Percentiles rank a stretch among this genome's conserved stretches.
Evolutionary conservation across 2,797 vertebrate genomes (phyloP).

Genomic region (Jordanella pulchra): DNA sequence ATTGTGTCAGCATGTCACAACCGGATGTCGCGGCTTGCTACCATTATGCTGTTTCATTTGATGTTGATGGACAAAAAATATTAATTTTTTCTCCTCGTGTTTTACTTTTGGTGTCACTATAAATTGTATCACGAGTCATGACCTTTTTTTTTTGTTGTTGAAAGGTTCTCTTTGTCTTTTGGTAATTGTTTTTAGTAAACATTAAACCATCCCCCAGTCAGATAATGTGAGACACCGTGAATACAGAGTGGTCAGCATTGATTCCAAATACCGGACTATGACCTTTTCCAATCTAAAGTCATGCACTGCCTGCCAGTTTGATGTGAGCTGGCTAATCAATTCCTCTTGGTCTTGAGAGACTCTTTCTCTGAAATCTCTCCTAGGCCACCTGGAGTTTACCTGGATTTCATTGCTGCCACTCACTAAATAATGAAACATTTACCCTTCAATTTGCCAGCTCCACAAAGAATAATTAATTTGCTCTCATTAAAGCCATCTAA

Average conservation of each 20-base stretch:
- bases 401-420: slow-evolving; percentile 54
- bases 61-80: slow-evolving; percentile 65
- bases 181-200: slow-evolving; percentile 70
- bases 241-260: slow-evolving; percentile 75
- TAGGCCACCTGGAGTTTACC: slow-evolving; percentile 49
- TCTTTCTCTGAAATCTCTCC: slow-evolving; percentile 48
- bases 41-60: slow-evolving; percentile 66
- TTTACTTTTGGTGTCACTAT: slow-evolving; percentile 60
- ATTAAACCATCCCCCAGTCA: slow-evolving; percentile 46
- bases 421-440: slow-evolving; percentile 75
- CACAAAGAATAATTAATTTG: slow-evolving; percentile 77
- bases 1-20: slow-evolving; percentile 63
- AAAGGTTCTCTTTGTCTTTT: slow-evolving; percentile 67
- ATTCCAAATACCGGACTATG: slow-evolving; percentile 76
- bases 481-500: slow-evolving; percentile 72
- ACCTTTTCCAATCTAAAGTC: slow-evolving; percentile 78
- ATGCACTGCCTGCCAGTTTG: slow-evolving; percentile 65
- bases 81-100: slow-evolving; percentile 47
- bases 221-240: slow-evolving; percentile 68
- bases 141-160: slow-evolving; percentile 59
- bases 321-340: slow-evolving; percentile 74
- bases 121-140: slow-evolving; percentile 39
- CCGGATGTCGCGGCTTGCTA: slow-evolving; percentile 43
- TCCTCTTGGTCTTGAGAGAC: slow-evolving; percentile 45
- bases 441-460: slow-evolving; percentile 70